Evolutionary conservation across 2,113 vertebrate species (phyloP), one percentile per base, ranked within the genome.

Genomic region (Seriola rivoliana): DNA sequence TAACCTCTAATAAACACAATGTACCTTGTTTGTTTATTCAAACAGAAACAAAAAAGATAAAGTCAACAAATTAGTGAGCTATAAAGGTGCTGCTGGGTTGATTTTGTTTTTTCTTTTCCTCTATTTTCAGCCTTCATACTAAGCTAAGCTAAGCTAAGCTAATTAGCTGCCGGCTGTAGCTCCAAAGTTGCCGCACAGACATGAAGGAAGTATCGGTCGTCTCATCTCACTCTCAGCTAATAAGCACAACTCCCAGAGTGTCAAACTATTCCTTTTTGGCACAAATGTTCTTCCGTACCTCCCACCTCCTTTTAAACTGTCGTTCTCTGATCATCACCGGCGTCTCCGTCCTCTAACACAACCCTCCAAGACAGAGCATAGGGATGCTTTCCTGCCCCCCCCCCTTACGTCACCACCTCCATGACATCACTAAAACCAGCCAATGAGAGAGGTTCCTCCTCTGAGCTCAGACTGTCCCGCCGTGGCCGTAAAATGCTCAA

Each of bases 241-340:
- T 25, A 34, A 63, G 40, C 32, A 40, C 52, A 5, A 50, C 50
- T 78, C 66, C 29, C 21, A 82, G 84, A 88, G 79, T 64, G 82
- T 58, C 25, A 38, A 74, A 75, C 88, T 69, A 4, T 42, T 87
- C 74, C 73, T 84, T 83, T 83, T 29, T 76, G 69, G n/a, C 77
- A n/a, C 54, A 25, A 8, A 25, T 4, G 17, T 36, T 73, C 17
- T 58, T 29, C 17, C 13, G 48, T 21, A 1, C 48, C 44, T 63
- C 67, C 25, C 59, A 44, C 55, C 55, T 66, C 40, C 32, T 76
- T 60, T 19, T 36, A 12, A 8, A 10, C 82, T 68, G 17, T 52
- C 5, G 36, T 29, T 54, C 64, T 71, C 42, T 32, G 36, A 59
- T 88, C 79, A 58, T 76, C 71, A 38, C 75, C 2, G 25, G 21